Evolutionary conservation across 2,888 invertebrate species (phyloP), one percentile per base, ranked within the genome.

Genomic region (Hemithea aestivaria): DNA sequence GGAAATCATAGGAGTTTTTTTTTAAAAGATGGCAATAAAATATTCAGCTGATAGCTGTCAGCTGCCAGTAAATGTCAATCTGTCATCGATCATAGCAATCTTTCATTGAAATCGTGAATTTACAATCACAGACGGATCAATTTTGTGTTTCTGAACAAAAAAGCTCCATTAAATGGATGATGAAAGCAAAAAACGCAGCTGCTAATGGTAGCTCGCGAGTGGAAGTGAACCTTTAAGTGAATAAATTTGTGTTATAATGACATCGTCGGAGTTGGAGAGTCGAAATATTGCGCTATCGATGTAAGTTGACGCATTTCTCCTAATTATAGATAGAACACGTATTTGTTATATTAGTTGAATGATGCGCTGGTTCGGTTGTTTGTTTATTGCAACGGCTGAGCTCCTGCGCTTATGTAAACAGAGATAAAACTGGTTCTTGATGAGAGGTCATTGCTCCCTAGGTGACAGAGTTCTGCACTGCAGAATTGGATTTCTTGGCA

Each of bases 221-320:
- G 65, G 59, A 58, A 45, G 61, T n/a, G 16, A 2, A 5, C 63
- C 53, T 52, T 53, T 50, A 64, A 57, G 63, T 73, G 60, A 69
- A 71, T 41, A 58, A 44, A 45, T 45, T 41, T 63, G 53, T 55
- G 50, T 65, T 75, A 55, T 48, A 31, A 87, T 87, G 87, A 80
- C 75, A 73, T 76, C 84, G 52, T 82, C 87, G 32, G 87, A 87
- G 63, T 61, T 87, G 57, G 87, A 87, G 50, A 84, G 69, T 67
- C 83, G 87, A 47, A 85, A 81, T 65, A 77, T 85, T 57, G 73
- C 82, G 57, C 61, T 87, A 66, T 79, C 85, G 60, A 84, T 87
- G 87, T 87, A 62, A 82, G 85, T 62, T 61, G 56, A 63, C 64
- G 65, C 62, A 62, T 70, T 66, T 72, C 60, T 59, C 60, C 72